Evolutionary conservation across 2,888 invertebrate species (phyloP).

Genomic region (Carpatolechia fugitivella): DNA sequence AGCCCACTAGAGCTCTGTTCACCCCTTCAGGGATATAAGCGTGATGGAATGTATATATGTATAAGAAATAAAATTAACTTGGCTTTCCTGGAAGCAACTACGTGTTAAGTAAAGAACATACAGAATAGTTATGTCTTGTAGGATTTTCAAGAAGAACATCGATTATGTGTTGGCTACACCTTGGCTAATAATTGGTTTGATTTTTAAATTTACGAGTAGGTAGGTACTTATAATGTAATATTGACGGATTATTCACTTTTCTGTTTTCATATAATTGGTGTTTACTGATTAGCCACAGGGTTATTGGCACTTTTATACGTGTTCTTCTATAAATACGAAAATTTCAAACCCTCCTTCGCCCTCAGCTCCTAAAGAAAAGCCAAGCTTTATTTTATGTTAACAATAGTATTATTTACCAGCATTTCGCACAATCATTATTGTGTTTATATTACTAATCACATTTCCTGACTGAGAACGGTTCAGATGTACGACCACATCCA

Average conservation of each 20-base stretch:
- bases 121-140: background rate
- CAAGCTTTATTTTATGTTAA: background rate
- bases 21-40: too few species aligned
- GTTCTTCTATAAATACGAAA: background rate
- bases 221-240: too few species aligned
- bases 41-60: background rate
- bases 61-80: background rate
- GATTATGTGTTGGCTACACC: too few species aligned
- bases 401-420: background rate
- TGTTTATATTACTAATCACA: conserved; percentile 52
- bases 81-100: background rate
- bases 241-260: too few species aligned
- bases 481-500: conserved; percentile 56
- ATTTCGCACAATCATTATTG: conserved; percentile 52
- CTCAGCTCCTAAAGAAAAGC: conserved; percentile 3
- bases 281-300: too few species aligned
- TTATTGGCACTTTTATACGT: too few species aligned
- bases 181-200: too few species aligned
- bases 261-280: too few species aligned
- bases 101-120: background rate
- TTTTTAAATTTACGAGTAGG: too few species aligned
- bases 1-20: too few species aligned
- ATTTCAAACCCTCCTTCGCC: conserved; percentile 6
- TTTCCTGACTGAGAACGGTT: conserved; percentile 50
- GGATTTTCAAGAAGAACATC: too few species aligned